A percentile compares a stretch with the other conserved stretches of the same genome.
Conservation (phyloP, 2,888 invertebrate genomes). For the Helleia helle region DNA sequence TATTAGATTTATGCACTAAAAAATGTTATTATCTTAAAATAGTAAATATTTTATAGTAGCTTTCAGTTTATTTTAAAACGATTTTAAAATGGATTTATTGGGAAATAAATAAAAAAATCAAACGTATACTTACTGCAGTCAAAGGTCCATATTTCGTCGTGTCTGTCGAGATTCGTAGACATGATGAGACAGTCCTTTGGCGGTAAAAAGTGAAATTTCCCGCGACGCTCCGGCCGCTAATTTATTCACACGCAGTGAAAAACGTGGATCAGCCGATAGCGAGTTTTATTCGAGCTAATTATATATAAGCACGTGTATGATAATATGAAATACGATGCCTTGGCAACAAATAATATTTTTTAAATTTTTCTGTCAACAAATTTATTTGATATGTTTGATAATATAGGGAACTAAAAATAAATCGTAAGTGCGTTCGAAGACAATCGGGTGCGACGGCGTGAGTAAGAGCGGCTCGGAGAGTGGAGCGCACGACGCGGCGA, state of each 20-base stretch:
- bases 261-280: conserved; percentile 54
- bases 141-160: conserved; percentile 40
- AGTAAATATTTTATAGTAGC: too few species aligned
- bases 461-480: conserved; percentile 41
- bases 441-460: conserved; percentile 39
- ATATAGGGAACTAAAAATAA: conserved; percentile 14
- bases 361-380: conserved; percentile 17
- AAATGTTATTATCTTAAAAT: too few species aligned
- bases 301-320: conserved; percentile 60
- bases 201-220: conserved; percentile 66
- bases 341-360: conserved; percentile 16
- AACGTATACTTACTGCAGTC: conserved; percentile 45
- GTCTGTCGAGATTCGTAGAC: conserved; percentile 42
- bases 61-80: too few species aligned
- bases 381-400: conserved; percentile 14
- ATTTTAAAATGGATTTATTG: too few species aligned
- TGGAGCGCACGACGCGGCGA: conserved; percentile 61
- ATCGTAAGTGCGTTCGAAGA: conserved; percentile 46
- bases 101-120: too few species aligned
- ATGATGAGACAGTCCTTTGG: conserved; percentile 38
- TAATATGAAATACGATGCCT: conserved; percentile 36
- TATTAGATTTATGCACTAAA: too few species aligned
- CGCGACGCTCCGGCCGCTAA: conserved; percentile 45
- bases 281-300: conserved; percentile 54
- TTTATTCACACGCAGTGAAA: conserved; percentile 60